Base-by-base conservation (phyloP, 2,888 invertebrate genomes). In the Melanotus villosus region DNA sequence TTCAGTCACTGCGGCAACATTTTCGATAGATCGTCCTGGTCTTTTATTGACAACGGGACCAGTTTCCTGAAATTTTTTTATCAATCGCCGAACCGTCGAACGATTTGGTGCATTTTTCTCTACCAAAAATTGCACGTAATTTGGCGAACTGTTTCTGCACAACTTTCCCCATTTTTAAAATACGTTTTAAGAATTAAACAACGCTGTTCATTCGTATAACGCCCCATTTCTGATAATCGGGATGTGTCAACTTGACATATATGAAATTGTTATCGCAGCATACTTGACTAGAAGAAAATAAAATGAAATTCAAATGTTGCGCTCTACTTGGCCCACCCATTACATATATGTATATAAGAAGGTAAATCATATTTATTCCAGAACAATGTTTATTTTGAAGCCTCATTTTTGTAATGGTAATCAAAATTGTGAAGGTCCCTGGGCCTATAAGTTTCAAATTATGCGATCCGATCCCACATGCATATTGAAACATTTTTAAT, bases 71-170 rank as follows among this genome's bases (percentile, higher is more conserved):
- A 36, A 9, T 36, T 36, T 36, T 36, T n/a, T 10, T 2, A 36
- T 36, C 36, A 36, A 36, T 36, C n/a, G 36, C 2, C 10, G 36
- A 36, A 36, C 6, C n/a, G 10, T 36, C 36, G 36, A 36, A 36
- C 36, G 36, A 36, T 36, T 36, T 36, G 36, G 36, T 36, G 36
- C n/a, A n/a, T 36, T 36, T 36, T 36, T 36, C 7, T 36, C 36
- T 36, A 36, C 36, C 36, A 36, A 36, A n/a, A 36, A 36, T n/a
- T 36, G 36, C 36, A 36, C n/a, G 36, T 36, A 36, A 36, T 36
- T n/a, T 36, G 36, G n/a, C n/a, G 36, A 36, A 36, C n/a, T 36
- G 36, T 36, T 36, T 36, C 36, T n/a, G 36, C 36, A 36, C 2
- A 36, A 36, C 26, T 26, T 26, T 26, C 26, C 26, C 26, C 26